Percentiles rank a stretch among this genome's conserved stretches.
phyloP scores from a whole-genome alignment of 2,888 invertebrate genomes.

The Cyclophora albipunctata region DNA sequence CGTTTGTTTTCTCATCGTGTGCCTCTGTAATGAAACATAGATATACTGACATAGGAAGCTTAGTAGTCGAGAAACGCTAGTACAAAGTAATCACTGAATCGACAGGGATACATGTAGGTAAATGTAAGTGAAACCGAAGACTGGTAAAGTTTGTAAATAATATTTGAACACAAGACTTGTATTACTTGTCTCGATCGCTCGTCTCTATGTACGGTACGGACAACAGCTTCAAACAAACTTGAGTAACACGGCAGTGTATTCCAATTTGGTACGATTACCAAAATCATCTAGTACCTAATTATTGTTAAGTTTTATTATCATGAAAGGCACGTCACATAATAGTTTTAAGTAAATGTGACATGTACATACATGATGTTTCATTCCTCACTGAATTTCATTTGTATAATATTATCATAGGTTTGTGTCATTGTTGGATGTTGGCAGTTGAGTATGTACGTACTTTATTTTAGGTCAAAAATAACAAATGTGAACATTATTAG shows the following conservation, averaged over 20 bases:
- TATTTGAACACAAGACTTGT: slow-evolving; percentile 38
- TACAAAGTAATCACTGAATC: slow-evolving; percentile 66
- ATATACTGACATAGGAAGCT: slow-evolving; percentile 37
- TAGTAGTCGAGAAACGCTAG: slow-evolving; percentile 58
- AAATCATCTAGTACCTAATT: slow-evolving; percentile 64
- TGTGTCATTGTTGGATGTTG: no score
- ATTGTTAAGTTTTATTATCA: slow-evolving; percentile 47
- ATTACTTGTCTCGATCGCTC: slow-evolving; percentile 38
- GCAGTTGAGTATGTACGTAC: no score
- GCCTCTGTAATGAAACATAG: slow-evolving; percentile 36
- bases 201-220: slow-evolving; percentile 31
- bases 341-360: slow-evolving; percentile 26
- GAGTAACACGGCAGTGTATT: slow-evolving; percentile 57
- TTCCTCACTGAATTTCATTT: slow-evolving; percentile 20
- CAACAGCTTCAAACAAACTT: slow-evolving; percentile 39
- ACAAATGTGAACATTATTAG: no score
- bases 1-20: slow-evolving; percentile 39
- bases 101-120: slow-evolving; percentile 65
- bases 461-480: no score
- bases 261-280: slow-evolving; percentile 63
- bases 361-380: slow-evolving; percentile 40
- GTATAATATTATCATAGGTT: background rate
- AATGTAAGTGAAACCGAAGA: slow-evolving; percentile 71
- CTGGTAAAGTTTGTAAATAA: slow-evolving; percentile 70
- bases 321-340: slow-evolving; percentile 31